phyloP scores from a whole-genome alignment of 2,113 vertebrate genomes.

The Psilopogon haemacephalus region DNA sequence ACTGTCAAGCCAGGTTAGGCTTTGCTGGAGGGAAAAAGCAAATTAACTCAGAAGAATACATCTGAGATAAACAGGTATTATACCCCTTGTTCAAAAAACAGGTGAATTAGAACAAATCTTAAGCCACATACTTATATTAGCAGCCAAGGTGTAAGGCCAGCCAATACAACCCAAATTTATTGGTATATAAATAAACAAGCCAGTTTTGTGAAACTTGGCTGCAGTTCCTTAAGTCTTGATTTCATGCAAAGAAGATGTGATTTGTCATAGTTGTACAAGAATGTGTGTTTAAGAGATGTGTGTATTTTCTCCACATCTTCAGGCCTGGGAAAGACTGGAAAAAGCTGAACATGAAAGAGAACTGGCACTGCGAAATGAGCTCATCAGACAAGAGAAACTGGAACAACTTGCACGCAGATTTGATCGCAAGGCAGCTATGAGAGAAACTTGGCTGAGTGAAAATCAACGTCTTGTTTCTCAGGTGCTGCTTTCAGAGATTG shows the following conservation, averaged over 20 bases:
- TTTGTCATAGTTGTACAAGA: not conserved
- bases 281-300: not conserved
- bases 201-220: not conserved
- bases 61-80: not conserved
- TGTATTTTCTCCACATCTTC: not conserved
- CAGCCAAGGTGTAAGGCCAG: not conserved
- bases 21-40: not conserved
- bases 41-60: not conserved
- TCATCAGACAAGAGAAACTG: conserved; percentile 98
- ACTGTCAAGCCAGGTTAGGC: not conserved
- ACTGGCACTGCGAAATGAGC: conserved; percentile 93
- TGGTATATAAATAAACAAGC: not conserved
- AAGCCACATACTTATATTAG: not conserved
- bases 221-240: not conserved
- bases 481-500: conserved; percentile 73
- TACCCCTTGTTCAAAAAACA: not conserved
- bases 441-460: conserved; percentile 97
- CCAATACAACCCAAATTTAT: not conserved
- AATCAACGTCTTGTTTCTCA: conserved; percentile 96
- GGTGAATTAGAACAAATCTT: not conserved
- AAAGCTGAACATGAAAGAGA: conserved; percentile 97
- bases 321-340: conserved; percentile 98
- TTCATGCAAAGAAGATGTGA: not conserved
- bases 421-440: conserved; percentile 97
- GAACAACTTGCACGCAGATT: conserved; percentile 95